Percentiles rank a stretch among this genome's conserved stretches.
These are phyloP conservation scores for Nematostella vectensis DNA, from an alignment of 92 coral and sea anemone species.

Conservation along the genomic window DNA sequence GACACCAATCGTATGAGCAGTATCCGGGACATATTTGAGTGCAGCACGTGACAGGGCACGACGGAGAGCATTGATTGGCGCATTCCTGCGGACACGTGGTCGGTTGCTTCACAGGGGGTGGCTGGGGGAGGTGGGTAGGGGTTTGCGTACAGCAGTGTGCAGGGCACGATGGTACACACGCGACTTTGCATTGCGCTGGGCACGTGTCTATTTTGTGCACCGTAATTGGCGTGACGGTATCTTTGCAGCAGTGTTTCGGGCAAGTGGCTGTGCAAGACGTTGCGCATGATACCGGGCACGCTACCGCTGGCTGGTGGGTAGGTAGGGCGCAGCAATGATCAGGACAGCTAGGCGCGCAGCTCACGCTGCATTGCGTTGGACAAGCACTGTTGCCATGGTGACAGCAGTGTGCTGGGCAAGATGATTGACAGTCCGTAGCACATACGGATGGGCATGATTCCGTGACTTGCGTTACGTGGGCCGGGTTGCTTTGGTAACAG, in stretches of 20 bases:
- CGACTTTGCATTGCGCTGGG: conserved; percentile 24
- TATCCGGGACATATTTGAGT: conserved; percentile 5
- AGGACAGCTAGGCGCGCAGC: conserved; percentile 15
- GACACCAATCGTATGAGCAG: conserved; percentile 32
- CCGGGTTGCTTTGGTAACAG: too few species aligned
- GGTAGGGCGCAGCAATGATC: conserved; percentile 16
- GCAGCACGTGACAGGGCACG: too few species aligned
- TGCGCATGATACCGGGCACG: conserved; percentile 33
- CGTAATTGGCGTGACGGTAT: not conserved
- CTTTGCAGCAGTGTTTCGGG: conserved; percentile 20
- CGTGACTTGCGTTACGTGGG: too few species aligned
- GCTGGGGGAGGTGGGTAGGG: too few species aligned
- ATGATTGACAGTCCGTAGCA: conserved; percentile 1
- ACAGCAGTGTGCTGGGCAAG: conserved; percentile 41
- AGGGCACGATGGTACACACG: conserved; percentile 41
- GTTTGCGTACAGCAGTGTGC: conserved; percentile 37
- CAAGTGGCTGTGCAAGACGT: conserved; percentile 11
- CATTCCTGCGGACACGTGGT: too few species aligned
- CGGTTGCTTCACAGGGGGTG: too few species aligned
- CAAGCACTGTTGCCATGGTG: not conserved
- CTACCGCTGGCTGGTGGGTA: conserved; percentile 5
- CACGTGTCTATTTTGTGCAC: conserved; percentile 4
- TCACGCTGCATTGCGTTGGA: not conserved
- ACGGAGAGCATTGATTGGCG: too few species aligned
- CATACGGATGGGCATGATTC: conserved; percentile 31